A percentile compares a stretch with the other conserved stretches of the same genome.
Conservation (phyloP, 2,888 invertebrate species). For the Beris chalybata region DNA sequence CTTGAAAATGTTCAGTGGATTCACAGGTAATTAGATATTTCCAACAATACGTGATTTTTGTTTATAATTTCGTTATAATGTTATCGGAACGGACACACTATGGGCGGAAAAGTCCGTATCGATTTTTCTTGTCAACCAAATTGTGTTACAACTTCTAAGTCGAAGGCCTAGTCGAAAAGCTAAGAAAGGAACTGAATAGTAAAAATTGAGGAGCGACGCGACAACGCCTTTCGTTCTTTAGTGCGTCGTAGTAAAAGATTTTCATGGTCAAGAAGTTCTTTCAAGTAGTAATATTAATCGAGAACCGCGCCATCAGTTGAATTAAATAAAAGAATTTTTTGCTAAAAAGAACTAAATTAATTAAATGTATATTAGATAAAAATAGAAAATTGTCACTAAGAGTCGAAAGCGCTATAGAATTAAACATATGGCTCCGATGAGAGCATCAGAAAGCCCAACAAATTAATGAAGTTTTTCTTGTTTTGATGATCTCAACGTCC, state of each 20-base stretch:
- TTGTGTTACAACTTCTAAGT: too few species aligned
- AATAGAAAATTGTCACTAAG: too few species aligned
- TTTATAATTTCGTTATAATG: too few species aligned
- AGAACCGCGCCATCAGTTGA: too few species aligned
- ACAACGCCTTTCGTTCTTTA: slow-evolving; percentile 13
- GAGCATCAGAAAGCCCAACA: slow-evolving; percentile 20
- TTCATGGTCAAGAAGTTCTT: too few species aligned
- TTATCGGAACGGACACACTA: too few species aligned
- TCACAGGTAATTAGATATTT: slow-evolving; percentile 50
- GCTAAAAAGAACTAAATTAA: too few species aligned
- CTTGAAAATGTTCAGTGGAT: slow-evolving; percentile 54
- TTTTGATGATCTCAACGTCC: slow-evolving; percentile 19
- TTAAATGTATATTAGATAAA: too few species aligned
- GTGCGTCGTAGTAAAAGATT: background rate
- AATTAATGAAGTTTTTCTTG: slow-evolving; percentile 1
- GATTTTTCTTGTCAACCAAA: too few species aligned
- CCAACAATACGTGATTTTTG: background rate
- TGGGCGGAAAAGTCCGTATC: too few species aligned
- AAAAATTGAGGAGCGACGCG: background rate
- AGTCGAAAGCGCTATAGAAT: slow-evolving; percentile 6
- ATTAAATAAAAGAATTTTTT: too few species aligned
- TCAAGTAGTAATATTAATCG: too few species aligned
- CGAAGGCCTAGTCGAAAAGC: background rate
- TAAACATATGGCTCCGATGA: slow-evolving; percentile 23
- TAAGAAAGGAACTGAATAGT: slow-evolving; percentile 18